Evolutionary conservation across 1,140 invertebrate genomes (phyloP).

Genomic region (Pachypeltis micranthus): DNA sequence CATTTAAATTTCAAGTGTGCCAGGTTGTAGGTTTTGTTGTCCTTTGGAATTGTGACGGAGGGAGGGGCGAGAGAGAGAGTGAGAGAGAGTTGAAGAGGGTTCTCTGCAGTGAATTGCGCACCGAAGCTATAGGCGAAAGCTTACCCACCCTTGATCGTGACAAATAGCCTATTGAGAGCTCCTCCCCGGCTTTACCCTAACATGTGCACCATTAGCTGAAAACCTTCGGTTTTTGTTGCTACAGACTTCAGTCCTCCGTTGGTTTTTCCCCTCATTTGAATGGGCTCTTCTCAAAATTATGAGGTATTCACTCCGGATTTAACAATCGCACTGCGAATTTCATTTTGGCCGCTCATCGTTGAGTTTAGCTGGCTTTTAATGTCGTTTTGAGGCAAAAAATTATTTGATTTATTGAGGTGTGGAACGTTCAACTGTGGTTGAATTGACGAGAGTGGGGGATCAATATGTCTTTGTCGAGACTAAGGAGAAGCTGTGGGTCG

Average conservation of each 20-base stretch:
- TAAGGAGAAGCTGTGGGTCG: too few relatives aligned
- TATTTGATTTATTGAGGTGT: too few relatives aligned
- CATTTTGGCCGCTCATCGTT: too few relatives aligned
- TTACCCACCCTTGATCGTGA: slow-evolving; percentile 3
- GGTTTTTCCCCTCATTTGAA: too few relatives aligned
- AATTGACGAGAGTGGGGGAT: too few relatives aligned
- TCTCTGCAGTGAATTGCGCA: slow-evolving; percentile 9
- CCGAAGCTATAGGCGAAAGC: not conserved
- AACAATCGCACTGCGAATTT: too few relatives aligned
- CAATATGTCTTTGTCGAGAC: too few relatives aligned
- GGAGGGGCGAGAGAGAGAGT: not conserved
- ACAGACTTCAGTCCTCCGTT: not conserved
- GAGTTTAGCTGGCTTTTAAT: too few relatives aligned
- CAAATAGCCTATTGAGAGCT: slow-evolving; percentile 6
- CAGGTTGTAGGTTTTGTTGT: slow-evolving; percentile 5
- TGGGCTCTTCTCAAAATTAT: too few relatives aligned
- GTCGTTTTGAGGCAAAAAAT: too few relatives aligned
- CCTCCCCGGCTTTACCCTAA: not conserved
- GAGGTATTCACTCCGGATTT: too few relatives aligned
- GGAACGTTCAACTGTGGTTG: too few relatives aligned
- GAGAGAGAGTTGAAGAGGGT: not conserved
- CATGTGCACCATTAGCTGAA: slow-evolving; percentile 8
- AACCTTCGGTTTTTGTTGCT: slow-evolving; percentile 1
- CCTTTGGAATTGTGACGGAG: not conserved
- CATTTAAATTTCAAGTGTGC: slow-evolving; percentile 11